phyloP scores from a whole-genome alignment of 2,113 vertebrate species.

The Cettia cetti region DNA sequence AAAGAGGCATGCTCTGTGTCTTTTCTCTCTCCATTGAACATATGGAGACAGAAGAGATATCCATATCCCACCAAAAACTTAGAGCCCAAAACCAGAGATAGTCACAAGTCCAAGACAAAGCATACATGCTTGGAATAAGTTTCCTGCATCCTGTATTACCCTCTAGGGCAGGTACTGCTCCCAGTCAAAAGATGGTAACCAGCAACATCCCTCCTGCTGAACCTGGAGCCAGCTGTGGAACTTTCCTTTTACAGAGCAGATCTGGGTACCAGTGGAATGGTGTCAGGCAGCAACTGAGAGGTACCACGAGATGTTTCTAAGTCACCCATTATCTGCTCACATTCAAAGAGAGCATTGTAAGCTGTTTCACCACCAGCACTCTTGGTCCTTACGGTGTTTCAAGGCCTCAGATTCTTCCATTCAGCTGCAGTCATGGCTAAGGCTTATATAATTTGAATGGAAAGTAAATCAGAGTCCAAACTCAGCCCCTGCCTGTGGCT shows the following conservation, averaged over 20 bases:
- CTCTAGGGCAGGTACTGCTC: background rate
- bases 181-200: background rate
- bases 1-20: background rate
- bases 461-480: background rate
- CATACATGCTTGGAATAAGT: background rate
- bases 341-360: background rate
- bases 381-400: background rate
- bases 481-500: background rate
- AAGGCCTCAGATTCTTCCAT: background rate
- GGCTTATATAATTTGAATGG: background rate
- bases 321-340: background rate
- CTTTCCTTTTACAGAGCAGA: background rate
- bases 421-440: background rate
- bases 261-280: background rate
- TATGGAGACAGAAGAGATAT: background rate
- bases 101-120: background rate
- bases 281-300: background rate
- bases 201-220: background rate
- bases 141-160: background rate
- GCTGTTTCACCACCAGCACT: background rate
- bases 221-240: accelerated
- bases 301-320: accelerated
- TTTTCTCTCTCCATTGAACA: background rate
- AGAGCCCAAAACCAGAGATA: background rate
- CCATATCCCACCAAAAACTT: background rate